Percentiles rank a stretch among this genome's conserved stretches.
phyloP scores from a whole-genome alignment of 1,140 invertebrate genomes.

The Ceratina calcarata region DNA sequence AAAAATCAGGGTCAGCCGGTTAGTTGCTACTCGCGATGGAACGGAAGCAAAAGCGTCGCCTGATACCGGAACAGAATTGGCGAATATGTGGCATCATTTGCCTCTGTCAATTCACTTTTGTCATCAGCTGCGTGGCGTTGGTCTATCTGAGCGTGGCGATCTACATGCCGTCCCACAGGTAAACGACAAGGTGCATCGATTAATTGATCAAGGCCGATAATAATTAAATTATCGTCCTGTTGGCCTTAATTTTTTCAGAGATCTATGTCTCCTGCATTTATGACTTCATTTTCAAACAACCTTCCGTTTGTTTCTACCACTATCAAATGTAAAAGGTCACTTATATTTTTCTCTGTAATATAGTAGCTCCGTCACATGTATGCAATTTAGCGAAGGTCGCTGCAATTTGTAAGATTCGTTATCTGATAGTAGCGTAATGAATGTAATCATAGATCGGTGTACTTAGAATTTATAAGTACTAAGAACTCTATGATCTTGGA shows the following conservation, averaged over 20 bases:
- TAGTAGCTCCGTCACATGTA: not conserved
- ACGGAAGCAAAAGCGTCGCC: slow-evolving; percentile 81
- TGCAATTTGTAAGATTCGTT: not conserved
- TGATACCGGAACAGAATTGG: slow-evolving; percentile 85
- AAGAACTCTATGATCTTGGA: not conserved
- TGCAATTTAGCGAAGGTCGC: not conserved
- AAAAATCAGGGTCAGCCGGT: no score
- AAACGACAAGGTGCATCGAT: slow-evolving; percentile 54
- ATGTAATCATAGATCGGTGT: not conserved
- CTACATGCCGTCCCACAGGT: slow-evolving; percentile 84
- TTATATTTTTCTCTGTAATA: not conserved
- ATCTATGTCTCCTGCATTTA: slow-evolving; percentile 4
- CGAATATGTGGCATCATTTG: slow-evolving; percentile 86
- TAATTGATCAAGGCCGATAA: slow-evolving; percentile 36
- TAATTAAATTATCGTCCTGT: slow-evolving; percentile 37
- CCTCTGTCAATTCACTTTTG: slow-evolving; percentile 86
- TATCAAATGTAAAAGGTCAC: not conserved
- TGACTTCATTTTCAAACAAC: not conserved
- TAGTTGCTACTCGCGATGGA: slow-evolving; percentile 75
- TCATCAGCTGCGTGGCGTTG: slow-evolving; percentile 86
- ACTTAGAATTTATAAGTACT: not conserved
- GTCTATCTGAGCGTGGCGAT: slow-evolving; percentile 87
- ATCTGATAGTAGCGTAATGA: not conserved
- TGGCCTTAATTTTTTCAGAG: slow-evolving; percentile 35
- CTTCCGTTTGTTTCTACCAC: not conserved